phyloP scores from a whole-genome alignment of 2,113 vertebrate genomes.

The Dissostichus mawsoni region DNA sequence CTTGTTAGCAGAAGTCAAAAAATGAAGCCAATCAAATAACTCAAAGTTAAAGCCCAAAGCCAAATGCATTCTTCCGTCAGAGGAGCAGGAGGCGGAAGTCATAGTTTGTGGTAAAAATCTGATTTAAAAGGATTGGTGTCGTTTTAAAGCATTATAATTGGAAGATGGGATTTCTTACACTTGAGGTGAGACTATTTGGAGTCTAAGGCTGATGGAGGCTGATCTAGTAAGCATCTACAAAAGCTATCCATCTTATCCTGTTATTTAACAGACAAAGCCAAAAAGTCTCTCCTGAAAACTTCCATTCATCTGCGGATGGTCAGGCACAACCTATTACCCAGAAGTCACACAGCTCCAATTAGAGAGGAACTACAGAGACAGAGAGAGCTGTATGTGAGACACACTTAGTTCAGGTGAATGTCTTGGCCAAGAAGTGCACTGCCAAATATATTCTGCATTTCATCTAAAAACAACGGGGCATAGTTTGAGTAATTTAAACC shows the following conservation, averaged over 20 bases:
- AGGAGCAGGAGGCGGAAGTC: background rate
- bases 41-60: slow-evolving; percentile 7
- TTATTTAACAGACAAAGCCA: slow-evolving; percentile 49
- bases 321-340: slow-evolving; percentile 69
- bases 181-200: slow-evolving; percentile 15
- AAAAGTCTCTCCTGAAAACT: slow-evolving; percentile 54
- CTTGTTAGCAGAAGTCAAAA: slow-evolving; percentile 1
- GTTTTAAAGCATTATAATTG: background rate
- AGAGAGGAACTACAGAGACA: slow-evolving; percentile 54
- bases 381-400: slow-evolving; percentile 50
- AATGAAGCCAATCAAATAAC: background rate
- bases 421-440: slow-evolving; percentile 30
- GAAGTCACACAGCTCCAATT: slow-evolving; percentile 74
- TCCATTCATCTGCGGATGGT: slow-evolving; percentile 61
- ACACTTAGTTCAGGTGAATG: slow-evolving; percentile 68
- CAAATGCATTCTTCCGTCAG: slow-evolving; percentile 8
- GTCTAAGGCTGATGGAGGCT: slow-evolving; percentile 1
- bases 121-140: background rate
- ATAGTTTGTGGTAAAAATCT: background rate
- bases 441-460: slow-evolving; percentile 54
- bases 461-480: slow-evolving; percentile 57
- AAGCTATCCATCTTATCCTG: slow-evolving; percentile 28
- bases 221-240: slow-evolving; percentile 21
- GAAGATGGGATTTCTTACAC: slow-evolving; percentile 15
- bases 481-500: slow-evolving; percentile 58